These are phyloP conservation scores for Myopa tessellatipennis DNA, from an alignment of 2,888 invertebrate genomes.

Conservation along the genomic window DNA sequence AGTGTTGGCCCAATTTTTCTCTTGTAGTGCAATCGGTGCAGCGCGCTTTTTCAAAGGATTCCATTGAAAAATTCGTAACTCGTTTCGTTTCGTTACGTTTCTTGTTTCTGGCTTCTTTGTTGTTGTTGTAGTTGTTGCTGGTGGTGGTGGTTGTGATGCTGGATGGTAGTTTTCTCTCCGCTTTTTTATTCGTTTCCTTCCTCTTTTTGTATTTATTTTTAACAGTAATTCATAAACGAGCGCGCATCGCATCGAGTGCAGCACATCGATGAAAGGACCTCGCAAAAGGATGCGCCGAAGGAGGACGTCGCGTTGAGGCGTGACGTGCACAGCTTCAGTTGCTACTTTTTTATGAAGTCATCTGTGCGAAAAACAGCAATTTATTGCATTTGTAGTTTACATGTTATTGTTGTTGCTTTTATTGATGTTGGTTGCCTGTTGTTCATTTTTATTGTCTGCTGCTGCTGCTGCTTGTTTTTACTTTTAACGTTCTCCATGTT, in stretches of 20 bases:
- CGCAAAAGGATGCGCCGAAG: background rate
- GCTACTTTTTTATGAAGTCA: slow-evolving; percentile 40
- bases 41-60: background rate
- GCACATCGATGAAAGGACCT: background rate
- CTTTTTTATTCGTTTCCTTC: background rate
- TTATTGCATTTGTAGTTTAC: slow-evolving; percentile 36
- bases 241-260: background rate
- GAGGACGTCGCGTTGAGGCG: background rate
- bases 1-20: background rate
- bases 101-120: background rate
- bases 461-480: background rate
- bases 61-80: slow-evolving; percentile 9
- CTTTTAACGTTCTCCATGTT: slow-evolving; percentile 4
- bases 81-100: background rate
- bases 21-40: background rate
- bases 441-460: background rate
- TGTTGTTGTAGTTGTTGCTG: slow-evolving; percentile 13
- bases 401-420: background rate
- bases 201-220: background rate
- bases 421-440: background rate
- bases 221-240: slow-evolving; percentile 20
- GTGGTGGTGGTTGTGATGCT: no score
- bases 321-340: background rate
- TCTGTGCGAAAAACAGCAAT: slow-evolving; percentile 37
- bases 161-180: background rate